phyloP scores from a whole-genome alignment of 2,797 vertebrate genomes.

The Bufotes viridis region DNA sequence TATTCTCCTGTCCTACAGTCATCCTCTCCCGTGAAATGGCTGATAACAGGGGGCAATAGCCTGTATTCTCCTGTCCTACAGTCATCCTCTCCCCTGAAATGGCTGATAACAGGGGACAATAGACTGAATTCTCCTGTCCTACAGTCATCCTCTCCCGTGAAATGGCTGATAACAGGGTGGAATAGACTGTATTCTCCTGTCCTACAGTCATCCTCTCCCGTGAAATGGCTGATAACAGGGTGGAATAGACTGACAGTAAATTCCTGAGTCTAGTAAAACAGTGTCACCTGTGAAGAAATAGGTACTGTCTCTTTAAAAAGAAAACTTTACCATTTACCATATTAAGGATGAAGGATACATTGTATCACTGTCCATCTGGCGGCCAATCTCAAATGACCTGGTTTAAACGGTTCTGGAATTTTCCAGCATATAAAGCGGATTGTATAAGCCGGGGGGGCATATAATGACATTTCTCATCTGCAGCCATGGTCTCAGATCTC shows the following conservation, averaged over 20 bases:
- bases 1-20: too few relatives aligned
- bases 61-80: too few relatives aligned
- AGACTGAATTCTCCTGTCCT: not conserved
- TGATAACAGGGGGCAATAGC: too few relatives aligned
- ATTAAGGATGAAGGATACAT: not conserved
- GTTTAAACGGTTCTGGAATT: not conserved
- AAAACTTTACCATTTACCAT: too few relatives aligned
- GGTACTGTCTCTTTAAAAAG: too few relatives aligned
- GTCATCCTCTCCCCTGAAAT: too few relatives aligned
- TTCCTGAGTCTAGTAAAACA: not conserved
- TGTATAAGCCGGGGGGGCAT: not conserved
- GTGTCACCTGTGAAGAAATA: not conserved
- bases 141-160: not conserved
- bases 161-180: not conserved
- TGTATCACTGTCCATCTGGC: not conserved
- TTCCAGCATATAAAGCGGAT: not conserved
- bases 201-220: not conserved
- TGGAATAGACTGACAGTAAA: not conserved
- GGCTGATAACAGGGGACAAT: too few relatives aligned
- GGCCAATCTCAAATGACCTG: not conserved
- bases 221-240: not conserved
- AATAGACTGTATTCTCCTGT: not conserved
- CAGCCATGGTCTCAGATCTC: not conserved
- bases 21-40: too few relatives aligned
- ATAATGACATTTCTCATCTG: conserved; percentile 17